Evolutionary conservation across 2,888 invertebrate species (phyloP), one percentile per base, ranked within the genome.

Genomic region (Eudemis profundana): DNA sequence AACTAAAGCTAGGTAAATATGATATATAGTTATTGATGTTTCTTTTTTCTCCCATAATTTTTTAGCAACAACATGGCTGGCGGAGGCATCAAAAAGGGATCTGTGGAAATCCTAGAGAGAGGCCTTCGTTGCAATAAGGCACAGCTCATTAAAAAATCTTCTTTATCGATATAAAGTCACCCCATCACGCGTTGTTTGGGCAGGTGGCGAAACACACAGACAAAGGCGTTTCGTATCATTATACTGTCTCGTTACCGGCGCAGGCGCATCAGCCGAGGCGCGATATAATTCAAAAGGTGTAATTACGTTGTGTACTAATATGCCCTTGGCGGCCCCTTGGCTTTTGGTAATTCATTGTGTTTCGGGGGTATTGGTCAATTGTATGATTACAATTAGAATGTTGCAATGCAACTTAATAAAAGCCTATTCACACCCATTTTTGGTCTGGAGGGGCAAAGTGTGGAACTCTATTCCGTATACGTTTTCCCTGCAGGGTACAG

Each of bases 161-260:
- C 33, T 33, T 14, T 65, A 75, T 79, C 76, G 78, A 75, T 69
- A 73, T 54, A 36, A 27, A 46, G 17, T 33, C 42, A 42, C 70
- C 71, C 70, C 83, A 78, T 75, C 85, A 70, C 84, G 82, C 69
- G 71, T 68, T 86, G 88, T 90, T 90, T 90, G 88, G 90, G 92
- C 91, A 91, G 91, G 92, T 92, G 92, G 92, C 89, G 89, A 91
- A 91, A 89, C 86, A 81, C 78, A 83, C 89, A 85, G 87, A 89
- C 89, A 90, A 90, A 86, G 87, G 80, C 83, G 82, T 82, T 78
- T 82, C 81, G 82, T 88, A 89, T 91, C 89, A 91, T 91, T 92
- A 91, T 88, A 85, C 85, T 91, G 92, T 91, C 92, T 91, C 89
- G 91, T 91, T 91, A 90, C 86, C 83, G 81, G 78, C 89, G 84